Base-by-base conservation (phyloP, 2,888 invertebrate genomes). In the Podotricha telesiphe region DNA sequence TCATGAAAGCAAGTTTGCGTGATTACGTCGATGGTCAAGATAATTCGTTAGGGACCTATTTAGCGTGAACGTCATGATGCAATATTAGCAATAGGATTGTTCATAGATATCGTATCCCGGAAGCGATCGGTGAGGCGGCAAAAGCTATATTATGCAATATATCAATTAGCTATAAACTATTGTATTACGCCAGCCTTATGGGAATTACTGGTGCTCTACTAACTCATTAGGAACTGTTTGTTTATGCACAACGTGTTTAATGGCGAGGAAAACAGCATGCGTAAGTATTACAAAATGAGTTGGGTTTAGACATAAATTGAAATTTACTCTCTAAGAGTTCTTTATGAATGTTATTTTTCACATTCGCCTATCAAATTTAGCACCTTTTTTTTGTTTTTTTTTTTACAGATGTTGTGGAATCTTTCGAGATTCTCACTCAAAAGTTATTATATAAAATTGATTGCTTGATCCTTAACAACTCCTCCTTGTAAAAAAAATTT, bases 101-200 rank as follows among this genome's bases (percentile, higher is more conserved):
- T 75, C 69, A 64, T 73, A 75, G 73, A 74, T 71, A 77, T 83
- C 79, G 77, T 80, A 87, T 87, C 87, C 88, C 83, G 91, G 91
- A 91, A 91, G 87, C 79, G 45, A 74, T 85, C 82, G 85, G 78
- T 83, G 79, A 80, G 85, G 83, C 82, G 75, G 79, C 76, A 75
- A 76, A 78, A 79, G 81, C 75, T 89, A 64, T 65, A 56, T 91
- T 91, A 90, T 86, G 91, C 88, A 91, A 91, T 86, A 84, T 84
- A 89, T 89, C 85, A 87, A 91, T 90, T 91, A 91, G 86, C 81
- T 79, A 74, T 85, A 83, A 82, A 83, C 85, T 82, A 87, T 88
- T 88, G 86, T 86, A 77, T 91, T 90, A 87, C 87, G 84, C 82
- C 86, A 90, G 77, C 51, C 75, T 75, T 74, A 77, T 80, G 79